These are phyloP conservation scores for Cheiracanthium punctorium DNA, from an alignment of 2,888 invertebrate species.

Conservation along the genomic window DNA sequence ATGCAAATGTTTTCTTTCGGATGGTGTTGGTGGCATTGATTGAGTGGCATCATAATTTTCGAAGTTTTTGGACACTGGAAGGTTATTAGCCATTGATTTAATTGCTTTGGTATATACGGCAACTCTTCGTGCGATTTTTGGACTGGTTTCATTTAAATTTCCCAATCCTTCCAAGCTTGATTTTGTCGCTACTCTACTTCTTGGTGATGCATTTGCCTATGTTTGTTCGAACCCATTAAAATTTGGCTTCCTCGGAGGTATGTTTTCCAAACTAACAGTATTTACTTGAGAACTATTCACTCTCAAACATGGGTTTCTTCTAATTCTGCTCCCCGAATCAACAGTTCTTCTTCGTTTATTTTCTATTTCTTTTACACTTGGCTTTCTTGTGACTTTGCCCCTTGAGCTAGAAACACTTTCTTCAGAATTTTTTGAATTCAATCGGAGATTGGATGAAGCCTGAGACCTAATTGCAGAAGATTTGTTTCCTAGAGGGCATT, in stretches of 20 bases:
- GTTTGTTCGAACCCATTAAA: too few species aligned
- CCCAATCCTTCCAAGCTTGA: slow-evolving; percentile 12
- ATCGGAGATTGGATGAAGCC: not conserved
- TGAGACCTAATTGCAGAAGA: not conserved
- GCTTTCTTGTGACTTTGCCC: slow-evolving; percentile 8
- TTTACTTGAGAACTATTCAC: too few species aligned
- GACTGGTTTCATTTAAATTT: slow-evolving; percentile 34
- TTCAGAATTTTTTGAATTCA: slow-evolving; percentile 15
- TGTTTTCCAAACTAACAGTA: too few species aligned
- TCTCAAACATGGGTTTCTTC: slow-evolving; percentile 20
- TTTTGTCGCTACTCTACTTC: too few species aligned
- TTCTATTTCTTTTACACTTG: slow-evolving; percentile 9
- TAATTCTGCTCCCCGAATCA: not conserved
- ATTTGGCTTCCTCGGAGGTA: too few species aligned
- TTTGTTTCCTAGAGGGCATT: not conserved
- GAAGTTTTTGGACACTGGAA: slow-evolving; percentile 72
- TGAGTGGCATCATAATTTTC: slow-evolving; percentile 65
- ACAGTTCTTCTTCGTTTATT: not conserved
- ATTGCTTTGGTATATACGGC: slow-evolving; percentile 79
- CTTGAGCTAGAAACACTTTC: not conserved
- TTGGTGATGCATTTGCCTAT: too few species aligned
- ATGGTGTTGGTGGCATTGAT: slow-evolving; percentile 66
- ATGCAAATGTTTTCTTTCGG: slow-evolving; percentile 57
- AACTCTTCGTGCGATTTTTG: slow-evolving; percentile 71
- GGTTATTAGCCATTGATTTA: slow-evolving; percentile 77